A percentile compares a stretch with the other conserved stretches of the same genome.
phyloP scores from a whole-genome alignment of 2,797 vertebrate genomes.

The Carapus acus region DNA sequence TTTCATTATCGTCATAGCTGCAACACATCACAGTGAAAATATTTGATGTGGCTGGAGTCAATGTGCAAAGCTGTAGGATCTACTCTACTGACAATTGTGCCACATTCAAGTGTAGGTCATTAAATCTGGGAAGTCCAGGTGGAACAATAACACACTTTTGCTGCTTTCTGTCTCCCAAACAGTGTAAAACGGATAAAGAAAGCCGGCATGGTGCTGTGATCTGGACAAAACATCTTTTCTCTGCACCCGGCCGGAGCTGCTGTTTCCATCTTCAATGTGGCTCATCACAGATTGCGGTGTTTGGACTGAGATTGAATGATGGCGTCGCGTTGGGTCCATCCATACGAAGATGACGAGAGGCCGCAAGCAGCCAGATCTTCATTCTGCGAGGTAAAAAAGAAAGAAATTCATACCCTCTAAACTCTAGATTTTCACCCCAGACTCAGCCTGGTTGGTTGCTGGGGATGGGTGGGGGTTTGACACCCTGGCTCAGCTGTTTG shows the following conservation, averaged over 20 bases:
- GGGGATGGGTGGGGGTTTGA: conserved; percentile 40
- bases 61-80: too few relatives aligned
- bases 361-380: conserved; percentile 61
- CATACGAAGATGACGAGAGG: conserved; percentile 70
- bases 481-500: conserved; percentile 54
- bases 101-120: too few relatives aligned
- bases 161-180: too few relatives aligned
- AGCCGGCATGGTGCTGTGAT: conserved; percentile 41
- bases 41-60: too few relatives aligned
- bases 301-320: conserved; percentile 85
- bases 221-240: conserved; percentile 21
- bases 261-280: conserved; percentile 77
- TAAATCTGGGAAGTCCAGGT: too few relatives aligned
- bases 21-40: too few relatives aligned
- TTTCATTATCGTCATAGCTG: too few relatives aligned
- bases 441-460: not conserved
- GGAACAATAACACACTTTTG: not conserved
- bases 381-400: conserved; percentile 68
- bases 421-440: too few relatives aligned
- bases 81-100: too few relatives aligned
- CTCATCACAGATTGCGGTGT: conserved; percentile 64
- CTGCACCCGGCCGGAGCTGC: conserved; percentile 37
- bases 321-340: conserved; percentile 83
- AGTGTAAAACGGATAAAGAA: conserved; percentile 54
- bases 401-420: conserved; percentile 8